phyloP scores from a whole-genome alignment of 2,113 vertebrate genomes.

The Rattus rattus region DNA sequence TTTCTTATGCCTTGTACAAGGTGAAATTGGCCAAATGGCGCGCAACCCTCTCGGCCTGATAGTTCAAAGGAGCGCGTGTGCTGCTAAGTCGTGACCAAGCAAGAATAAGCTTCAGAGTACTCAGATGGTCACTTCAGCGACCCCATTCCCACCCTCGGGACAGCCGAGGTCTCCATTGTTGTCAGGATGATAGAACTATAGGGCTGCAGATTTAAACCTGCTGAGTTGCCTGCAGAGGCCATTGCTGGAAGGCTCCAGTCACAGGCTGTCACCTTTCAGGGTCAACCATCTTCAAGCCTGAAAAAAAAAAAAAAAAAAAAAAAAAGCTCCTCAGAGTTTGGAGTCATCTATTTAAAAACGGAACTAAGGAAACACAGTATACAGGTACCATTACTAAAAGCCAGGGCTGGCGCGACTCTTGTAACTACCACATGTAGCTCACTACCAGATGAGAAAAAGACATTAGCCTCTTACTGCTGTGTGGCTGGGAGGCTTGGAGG shows the following conservation, averaged over 20 bases:
- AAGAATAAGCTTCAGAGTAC: background rate
- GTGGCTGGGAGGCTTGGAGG: background rate
- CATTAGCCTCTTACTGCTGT: background rate
- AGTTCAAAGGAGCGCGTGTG: slow-evolving; percentile 6
- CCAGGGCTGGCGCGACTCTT: background rate
- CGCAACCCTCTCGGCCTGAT: background rate
- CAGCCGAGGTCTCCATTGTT: background rate
- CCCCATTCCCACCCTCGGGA: background rate
- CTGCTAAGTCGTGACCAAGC: background rate
- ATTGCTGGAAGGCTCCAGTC: background rate
- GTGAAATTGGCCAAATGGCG: background rate
- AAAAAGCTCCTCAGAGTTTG: background rate
- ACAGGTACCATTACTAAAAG: background rate
- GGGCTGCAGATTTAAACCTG: background rate
- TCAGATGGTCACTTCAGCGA: background rate
- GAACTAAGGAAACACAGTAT: background rate
- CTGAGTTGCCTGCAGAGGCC: background rate
- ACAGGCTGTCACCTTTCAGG: background rate
- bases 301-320: too few species aligned
- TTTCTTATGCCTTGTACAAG: background rate
- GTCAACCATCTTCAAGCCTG: background rate
- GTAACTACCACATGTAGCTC: background rate
- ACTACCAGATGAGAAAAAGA: background rate
- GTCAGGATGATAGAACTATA: background rate
- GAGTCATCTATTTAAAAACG: slow-evolving; percentile 30